These are phyloP conservation scores for Pachliopta kotzebuea DNA, from an alignment of 2,888 invertebrate genomes.

Conservation along the genomic window DNA sequence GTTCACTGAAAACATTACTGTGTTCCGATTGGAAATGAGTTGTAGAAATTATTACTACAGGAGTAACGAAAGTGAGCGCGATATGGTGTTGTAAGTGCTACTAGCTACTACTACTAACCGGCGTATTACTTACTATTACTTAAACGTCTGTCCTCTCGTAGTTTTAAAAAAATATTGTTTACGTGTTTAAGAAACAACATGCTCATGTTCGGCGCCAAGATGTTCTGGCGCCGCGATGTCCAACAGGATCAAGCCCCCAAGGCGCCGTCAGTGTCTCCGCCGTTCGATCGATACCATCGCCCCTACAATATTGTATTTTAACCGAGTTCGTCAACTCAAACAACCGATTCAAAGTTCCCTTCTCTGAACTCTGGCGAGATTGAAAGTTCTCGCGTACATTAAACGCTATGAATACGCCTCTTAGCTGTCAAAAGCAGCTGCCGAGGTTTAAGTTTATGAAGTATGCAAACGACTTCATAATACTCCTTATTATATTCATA, in stretches of 20 bases:
- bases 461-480: slow-evolving; percentile 10
- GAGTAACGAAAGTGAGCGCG: too few species aligned
- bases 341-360: slow-evolving; percentile 18
- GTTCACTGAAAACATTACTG: too few species aligned
- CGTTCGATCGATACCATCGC: slow-evolving; percentile 17
- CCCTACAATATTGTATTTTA: slow-evolving; percentile 23
- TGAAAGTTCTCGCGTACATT: slow-evolving; percentile 18
- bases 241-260: background rate
- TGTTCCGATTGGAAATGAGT: too few species aligned
- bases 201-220: slow-evolving; percentile 2
- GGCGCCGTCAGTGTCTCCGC: slow-evolving; percentile 1
- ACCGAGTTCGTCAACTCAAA: slow-evolving; percentile 26
- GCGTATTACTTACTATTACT: too few species aligned
- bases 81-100: too few species aligned
- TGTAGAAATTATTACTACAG: too few species aligned
- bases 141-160: background rate
- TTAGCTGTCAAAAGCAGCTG: slow-evolving; percentile 24
- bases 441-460: slow-evolving; percentile 16
- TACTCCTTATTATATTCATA: slow-evolving; percentile 5
- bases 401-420: slow-evolving; percentile 24
- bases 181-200: background rate
- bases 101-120: too few species aligned
- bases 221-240: slow-evolving; percentile 17
- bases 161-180: too few species aligned
- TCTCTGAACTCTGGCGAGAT: slow-evolving; percentile 16